A percentile compares a stretch with the other conserved stretches of the same genome.
phyloP scores from a whole-genome alignment of 1,140 invertebrate genomes.

The Aphidius gifuensis region DNA sequence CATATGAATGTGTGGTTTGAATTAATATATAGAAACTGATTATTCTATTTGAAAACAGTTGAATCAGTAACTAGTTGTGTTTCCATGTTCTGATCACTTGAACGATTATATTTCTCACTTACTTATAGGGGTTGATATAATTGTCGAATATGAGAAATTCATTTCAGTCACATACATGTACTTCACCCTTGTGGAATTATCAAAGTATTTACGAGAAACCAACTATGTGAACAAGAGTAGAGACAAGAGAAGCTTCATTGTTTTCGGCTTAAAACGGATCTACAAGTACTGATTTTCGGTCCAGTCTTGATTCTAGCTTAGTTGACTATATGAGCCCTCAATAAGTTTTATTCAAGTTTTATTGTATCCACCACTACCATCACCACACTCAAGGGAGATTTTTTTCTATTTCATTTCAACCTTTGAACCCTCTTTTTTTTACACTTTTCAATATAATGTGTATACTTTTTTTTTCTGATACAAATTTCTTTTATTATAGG shows the following conservation, averaged over 20 bases:
- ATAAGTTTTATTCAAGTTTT: constrained; percentile 23
- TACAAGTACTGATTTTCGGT: constrained; percentile 21
- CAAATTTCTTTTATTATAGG: constrained; percentile 17
- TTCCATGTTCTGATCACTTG: background rate
- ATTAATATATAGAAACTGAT: too few relatives aligned
- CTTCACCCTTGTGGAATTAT: background rate
- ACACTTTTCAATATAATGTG: background rate
- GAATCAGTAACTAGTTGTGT: background rate
- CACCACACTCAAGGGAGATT: constrained; percentile 10
- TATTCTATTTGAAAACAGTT: constrained; percentile 4
- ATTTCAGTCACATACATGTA: background rate
- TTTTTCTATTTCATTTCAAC: background rate
- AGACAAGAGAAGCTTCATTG: constrained; percentile 22
- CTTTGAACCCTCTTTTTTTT: background rate
- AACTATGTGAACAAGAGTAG: constrained; percentile 2
- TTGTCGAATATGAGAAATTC: constrained; percentile 16
- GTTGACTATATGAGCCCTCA: constrained; percentile 20
- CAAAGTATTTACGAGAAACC: constrained; percentile 9
- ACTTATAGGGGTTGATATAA: constrained; percentile 17
- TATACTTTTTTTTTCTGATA: background rate
- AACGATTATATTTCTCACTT: too few relatives aligned
- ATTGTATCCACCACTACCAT: constrained; percentile 13
- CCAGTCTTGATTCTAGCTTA: constrained; percentile 29
- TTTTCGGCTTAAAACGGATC: constrained; percentile 29
- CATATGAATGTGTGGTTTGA: too few relatives aligned